phyloP scores from a whole-genome alignment of 2,797 vertebrate species.

The Diplodus puntazzo region DNA sequence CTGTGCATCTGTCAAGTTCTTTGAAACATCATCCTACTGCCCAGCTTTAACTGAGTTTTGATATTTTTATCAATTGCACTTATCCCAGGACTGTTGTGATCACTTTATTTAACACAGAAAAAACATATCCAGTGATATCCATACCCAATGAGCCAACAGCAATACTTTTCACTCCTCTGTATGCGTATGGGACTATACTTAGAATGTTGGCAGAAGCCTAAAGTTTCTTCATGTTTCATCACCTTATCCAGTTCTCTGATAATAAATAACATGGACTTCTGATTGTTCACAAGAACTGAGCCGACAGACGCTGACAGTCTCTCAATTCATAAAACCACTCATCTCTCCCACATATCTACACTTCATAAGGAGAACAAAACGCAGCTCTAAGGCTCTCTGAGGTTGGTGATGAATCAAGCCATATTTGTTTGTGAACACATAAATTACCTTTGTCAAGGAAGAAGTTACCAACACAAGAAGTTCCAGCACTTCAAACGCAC shows the following conservation, averaged over 20 bases:
- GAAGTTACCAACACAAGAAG: no score
- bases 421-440: not conserved
- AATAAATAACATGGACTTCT: constrained; percentile 28
- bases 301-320: constrained; percentile 14
- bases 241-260: constrained; percentile 30
- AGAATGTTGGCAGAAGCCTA: not conserved
- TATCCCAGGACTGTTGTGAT: not conserved
- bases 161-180: not conserved
- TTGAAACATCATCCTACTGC: not conserved
- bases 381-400: not conserved
- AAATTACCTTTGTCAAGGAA: not conserved
- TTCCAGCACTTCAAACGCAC: no score
- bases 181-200: not conserved
- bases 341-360: not conserved
- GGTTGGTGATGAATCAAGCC: not conserved
- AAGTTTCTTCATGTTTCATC: constrained; percentile 42
- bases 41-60: constrained; percentile 1
- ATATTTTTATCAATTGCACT: not conserved
- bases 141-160: not conserved
- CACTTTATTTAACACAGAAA: not conserved
- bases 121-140: not conserved
- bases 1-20: not conserved
- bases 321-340: constrained; percentile 17
- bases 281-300: constrained; percentile 14
- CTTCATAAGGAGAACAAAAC: not conserved